phyloP scores from a whole-genome alignment of 2,888 invertebrate genomes.

The Ariolimax columbianus region DNA sequence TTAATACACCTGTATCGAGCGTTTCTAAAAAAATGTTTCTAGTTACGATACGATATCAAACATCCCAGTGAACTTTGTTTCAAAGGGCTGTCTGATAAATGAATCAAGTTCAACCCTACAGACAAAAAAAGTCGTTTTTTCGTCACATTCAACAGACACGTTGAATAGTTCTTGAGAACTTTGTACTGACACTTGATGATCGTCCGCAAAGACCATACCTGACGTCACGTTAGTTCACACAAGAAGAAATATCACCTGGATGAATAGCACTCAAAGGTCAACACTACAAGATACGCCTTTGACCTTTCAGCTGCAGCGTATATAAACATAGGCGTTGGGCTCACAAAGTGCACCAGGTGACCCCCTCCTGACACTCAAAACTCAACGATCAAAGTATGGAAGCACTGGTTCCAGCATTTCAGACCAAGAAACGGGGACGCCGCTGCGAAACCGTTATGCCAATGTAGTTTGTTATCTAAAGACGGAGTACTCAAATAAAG shows the following conservation, averaged over 20 bases:
- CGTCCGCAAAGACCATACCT: not conserved
- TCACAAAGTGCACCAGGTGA: not conserved
- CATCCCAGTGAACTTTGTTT: too few relatives aligned
- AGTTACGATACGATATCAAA: too few relatives aligned
- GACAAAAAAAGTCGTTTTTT: too few relatives aligned
- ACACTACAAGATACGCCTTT: not conserved
- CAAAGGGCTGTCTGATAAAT: too few relatives aligned
- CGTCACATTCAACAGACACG: too few relatives aligned
- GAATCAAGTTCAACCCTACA: too few relatives aligned
- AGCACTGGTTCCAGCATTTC: not conserved
- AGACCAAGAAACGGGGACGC: not conserved
- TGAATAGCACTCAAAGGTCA: not conserved
- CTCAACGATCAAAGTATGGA: slow-evolving; percentile 4
- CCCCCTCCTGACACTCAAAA: not conserved
- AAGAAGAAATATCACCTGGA: not conserved
- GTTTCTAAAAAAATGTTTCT: too few relatives aligned
- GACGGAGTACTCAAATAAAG: not conserved
- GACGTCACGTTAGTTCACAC: not conserved
- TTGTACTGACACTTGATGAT: not conserved
- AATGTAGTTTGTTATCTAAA: not conserved
- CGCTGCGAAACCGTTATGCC: slow-evolving; percentile 1
- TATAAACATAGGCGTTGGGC: not conserved
- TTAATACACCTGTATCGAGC: too few relatives aligned
- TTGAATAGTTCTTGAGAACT: not conserved
- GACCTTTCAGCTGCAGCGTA: not conserved